Evolutionary conservation across 2,797 vertebrate species (phyloP).

Genomic region (Threskiornis aethiopicus): DNA sequence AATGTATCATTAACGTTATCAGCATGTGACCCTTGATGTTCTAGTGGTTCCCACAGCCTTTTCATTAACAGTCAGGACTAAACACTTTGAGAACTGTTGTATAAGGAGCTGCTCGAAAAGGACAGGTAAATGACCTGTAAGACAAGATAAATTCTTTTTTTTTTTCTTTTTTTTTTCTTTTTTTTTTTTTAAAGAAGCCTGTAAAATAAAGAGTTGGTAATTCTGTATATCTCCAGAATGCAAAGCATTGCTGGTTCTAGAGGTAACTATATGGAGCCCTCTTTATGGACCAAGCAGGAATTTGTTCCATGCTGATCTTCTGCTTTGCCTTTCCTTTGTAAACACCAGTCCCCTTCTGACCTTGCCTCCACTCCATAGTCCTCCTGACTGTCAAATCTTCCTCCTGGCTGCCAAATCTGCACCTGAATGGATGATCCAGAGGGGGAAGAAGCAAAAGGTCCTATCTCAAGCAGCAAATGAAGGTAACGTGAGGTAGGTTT

Average conservation of each 20-base stretch:
- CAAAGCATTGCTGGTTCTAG: neutral
- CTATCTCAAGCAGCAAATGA: neutral
- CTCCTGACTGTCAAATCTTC: neutral
- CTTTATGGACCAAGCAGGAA: neutral
- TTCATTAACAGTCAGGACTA: neutral
- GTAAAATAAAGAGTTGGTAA: neutral
- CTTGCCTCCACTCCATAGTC: neutral
- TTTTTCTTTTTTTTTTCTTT: neutral
- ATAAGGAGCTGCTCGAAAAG: neutral
- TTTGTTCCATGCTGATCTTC: neutral
- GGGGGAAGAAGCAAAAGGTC: neutral
- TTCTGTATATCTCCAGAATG: neutral
- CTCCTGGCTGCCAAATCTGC: neutral
- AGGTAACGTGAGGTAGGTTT: neutral
- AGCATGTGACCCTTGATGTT: neutral
- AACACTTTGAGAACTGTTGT: neutral
- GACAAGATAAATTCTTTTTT: neutral
- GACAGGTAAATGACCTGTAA: neutral
- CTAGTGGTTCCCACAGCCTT: neutral
- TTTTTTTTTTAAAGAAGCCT: neutral
- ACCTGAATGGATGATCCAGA: neutral
- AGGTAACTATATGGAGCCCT: neutral
- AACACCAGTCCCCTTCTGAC: neutral
- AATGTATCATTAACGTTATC: neutral
- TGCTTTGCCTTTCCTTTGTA: neutral